Conservation (phyloP, 2,797 vertebrate species). For the Artibeus lituratus region DNA sequence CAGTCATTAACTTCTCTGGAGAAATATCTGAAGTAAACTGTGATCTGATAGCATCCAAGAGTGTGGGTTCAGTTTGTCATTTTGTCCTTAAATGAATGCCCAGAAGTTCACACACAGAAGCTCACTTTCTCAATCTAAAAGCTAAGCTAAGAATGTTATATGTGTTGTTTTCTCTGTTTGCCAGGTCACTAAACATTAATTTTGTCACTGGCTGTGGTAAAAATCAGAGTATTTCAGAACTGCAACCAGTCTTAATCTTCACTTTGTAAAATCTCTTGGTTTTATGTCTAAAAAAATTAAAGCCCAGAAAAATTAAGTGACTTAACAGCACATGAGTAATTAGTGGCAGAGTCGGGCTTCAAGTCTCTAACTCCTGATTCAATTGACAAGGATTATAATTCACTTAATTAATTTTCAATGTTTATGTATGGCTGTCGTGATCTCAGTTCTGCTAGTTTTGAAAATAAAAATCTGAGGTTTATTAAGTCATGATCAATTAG, state of each 20-base stretch:
- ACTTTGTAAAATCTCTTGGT: not conserved
- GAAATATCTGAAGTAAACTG: not conserved
- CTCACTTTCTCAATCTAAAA: not conserved
- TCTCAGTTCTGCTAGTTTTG: not conserved
- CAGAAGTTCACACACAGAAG: not conserved
- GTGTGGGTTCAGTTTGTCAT: not conserved
- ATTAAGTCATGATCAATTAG: not conserved
- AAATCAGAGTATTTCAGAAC: not conserved
- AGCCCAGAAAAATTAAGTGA: not conserved
- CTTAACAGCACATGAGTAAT: not conserved
- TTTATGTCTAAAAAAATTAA: conserved; percentile 3
- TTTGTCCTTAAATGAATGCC: not conserved
- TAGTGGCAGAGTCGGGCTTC: not conserved
- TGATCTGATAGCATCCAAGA: not conserved
- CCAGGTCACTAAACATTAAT: not conserved
- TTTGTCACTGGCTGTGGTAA: not conserved
- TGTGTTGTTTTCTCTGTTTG: not conserved
- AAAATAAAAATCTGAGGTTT: not conserved
- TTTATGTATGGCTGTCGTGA: not conserved
- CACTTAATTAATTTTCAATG: not conserved
- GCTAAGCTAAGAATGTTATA: not conserved
- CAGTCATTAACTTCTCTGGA: not conserved
- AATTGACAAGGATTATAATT: not conserved
- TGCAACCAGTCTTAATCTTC: not conserved
- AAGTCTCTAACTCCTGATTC: not conserved